phyloP scores from a whole-genome alignment of 2,888 invertebrate genomes.

The Vannuccia rotundouncinata region DNA sequence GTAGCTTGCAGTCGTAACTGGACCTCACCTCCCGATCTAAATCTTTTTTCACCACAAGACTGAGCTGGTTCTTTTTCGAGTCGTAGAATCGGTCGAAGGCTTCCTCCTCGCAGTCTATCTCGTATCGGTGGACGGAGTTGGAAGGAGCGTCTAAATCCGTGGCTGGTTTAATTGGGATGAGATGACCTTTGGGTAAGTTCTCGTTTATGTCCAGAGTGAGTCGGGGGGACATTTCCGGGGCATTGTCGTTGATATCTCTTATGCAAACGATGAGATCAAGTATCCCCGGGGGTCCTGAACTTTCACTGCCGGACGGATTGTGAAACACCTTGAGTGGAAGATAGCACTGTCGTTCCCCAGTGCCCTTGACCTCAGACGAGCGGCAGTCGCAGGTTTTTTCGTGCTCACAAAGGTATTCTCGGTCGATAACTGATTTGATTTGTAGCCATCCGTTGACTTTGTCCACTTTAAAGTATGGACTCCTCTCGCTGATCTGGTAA shows the following conservation, averaged over 20 bases:
- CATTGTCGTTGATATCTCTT: neutral
- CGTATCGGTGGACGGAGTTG: neutral
- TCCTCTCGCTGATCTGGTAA: neutral
- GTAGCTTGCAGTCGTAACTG: neutral
- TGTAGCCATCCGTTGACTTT: neutral
- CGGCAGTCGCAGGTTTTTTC: neutral
- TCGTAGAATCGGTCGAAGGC: neutral
- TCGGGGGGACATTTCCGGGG: neutral
- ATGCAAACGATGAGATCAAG: neutral
- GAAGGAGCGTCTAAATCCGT: neutral
- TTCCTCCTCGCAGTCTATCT: neutral
- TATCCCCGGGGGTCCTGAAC: neutral
- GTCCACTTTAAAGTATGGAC: neutral
- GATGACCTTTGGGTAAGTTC: neutral
- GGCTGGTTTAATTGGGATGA: neutral
- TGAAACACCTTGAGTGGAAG: neutral
- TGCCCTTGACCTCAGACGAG: neutral
- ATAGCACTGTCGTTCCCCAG: neutral
- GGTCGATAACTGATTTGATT: neutral
- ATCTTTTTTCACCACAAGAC: constrained; percentile 28
- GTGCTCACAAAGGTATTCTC: neutral
- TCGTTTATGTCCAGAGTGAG: neutral
- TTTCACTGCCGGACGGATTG: neutral
- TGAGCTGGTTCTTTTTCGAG: neutral
- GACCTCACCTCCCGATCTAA: constrained; percentile 22